Base-by-base conservation (phyloP, 2,113 vertebrate genomes). In the Scortum barcoo region DNA sequence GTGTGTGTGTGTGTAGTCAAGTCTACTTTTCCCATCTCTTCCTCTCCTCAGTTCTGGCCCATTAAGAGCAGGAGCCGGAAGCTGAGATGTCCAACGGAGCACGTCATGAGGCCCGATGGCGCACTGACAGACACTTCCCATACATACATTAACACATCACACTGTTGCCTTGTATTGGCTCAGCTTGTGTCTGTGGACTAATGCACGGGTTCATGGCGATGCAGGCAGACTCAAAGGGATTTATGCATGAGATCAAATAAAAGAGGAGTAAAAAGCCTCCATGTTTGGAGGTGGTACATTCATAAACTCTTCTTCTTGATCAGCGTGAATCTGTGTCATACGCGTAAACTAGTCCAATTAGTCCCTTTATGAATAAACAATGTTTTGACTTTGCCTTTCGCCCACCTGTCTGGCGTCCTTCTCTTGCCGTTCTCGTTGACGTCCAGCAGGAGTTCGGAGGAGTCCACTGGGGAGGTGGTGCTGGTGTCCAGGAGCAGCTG, bases 381-480 rank as follows among this genome's bases (percentile, higher is more conserved):
- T n/a, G 14, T 3, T 28, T 5, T 3, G 9, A 20, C 42, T 76
- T 44, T 63, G 2, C 9, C 5, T 20, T 42, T 40, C 12, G 28
- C 84, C 38, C 82, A 99, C 98, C 98, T 98, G 96, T 99, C 98
- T 10, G 98, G 97, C 0, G 97, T 97, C 88, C 96, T 96, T 89
- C 98, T 96, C 94, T 99, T 99, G 93, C 97, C 96, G 0, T 97
- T 97, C 89, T 99, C 98, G 2, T 96, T 97, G 91, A 97, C 96
- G 40, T 99, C 98, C 93, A 99, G 95, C 85, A 99, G 95, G 86
- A 98, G 96, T 78, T 99, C 98, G 0, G 98, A 96, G 86, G 97
- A 98, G 95, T 98, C 97, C 3, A 96, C 93, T 0, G 98, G 97
- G 5, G 97, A 95, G 85, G 96, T 94, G 92, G 96, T 95, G 38